Conservation (phyloP, 2,113 vertebrate genomes). For the Uria lomvia region DNA sequence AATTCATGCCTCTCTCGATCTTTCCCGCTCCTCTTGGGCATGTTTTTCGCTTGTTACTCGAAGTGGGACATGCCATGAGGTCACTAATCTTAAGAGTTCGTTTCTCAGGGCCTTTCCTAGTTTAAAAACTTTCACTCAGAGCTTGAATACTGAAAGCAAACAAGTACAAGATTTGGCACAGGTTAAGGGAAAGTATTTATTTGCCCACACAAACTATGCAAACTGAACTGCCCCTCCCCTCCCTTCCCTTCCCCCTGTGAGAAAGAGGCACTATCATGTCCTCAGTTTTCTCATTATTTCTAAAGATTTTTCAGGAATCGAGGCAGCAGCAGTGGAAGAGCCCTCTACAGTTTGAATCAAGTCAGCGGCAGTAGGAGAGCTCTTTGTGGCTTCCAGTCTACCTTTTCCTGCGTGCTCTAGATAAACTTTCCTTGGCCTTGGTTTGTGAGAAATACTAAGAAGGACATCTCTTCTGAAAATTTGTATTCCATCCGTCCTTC, state of each 20-base stretch:
- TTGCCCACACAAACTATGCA: not conserved
- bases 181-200: not conserved
- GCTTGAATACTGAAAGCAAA: not conserved
- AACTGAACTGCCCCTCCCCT: not conserved
- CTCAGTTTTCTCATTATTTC: not conserved
- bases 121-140: not conserved
- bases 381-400: not conserved
- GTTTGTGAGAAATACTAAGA: not conserved
- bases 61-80: fast-evolving
- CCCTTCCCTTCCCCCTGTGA: no score
- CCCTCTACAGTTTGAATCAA: not conserved
- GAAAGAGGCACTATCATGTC: not conserved
- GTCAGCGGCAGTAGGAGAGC: not conserved
- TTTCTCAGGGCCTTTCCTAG: not conserved
- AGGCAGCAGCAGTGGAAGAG: not conserved
- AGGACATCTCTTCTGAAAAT: not conserved
- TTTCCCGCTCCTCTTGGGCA: fast-evolving
- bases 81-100: fast-evolving
- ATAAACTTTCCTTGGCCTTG: not conserved
- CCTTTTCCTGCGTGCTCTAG: not conserved
- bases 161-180: not conserved
- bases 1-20: fast-evolving
- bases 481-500: not conserved
- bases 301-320: not conserved
- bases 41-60: no score